Evolutionary conservation across 2,888 invertebrate species (phyloP).

Genomic region (Lingula anatina): DNA sequence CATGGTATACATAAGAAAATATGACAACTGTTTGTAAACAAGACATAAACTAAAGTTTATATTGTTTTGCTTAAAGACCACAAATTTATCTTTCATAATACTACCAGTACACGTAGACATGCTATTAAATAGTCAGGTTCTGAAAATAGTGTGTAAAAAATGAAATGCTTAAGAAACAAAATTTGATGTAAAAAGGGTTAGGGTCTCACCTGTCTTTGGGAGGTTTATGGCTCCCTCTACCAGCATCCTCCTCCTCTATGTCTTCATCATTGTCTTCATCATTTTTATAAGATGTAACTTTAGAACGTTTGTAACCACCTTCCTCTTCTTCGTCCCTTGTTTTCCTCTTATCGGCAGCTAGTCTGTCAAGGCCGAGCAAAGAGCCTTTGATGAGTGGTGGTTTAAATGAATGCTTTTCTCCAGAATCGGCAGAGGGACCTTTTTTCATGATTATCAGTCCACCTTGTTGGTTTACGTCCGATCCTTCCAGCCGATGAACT

Average conservation of each 20-base stretch:
- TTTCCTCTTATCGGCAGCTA: slow-evolving; percentile 50
- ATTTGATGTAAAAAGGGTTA: too few species aligned
- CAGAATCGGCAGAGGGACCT: slow-evolving; percentile 17
- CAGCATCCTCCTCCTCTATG: neutral
- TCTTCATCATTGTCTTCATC: slow-evolving; percentile 24
- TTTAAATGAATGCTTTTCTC: slow-evolving; percentile 22
- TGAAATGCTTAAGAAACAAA: too few species aligned
- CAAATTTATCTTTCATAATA: too few species aligned
- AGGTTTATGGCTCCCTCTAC: slow-evolving; percentile 5
- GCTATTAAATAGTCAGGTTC: too few species aligned
- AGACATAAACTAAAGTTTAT: too few species aligned
- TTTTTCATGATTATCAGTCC: slow-evolving; percentile 51
- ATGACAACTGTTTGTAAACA: too few species aligned
- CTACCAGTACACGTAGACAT: too few species aligned
- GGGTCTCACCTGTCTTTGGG: slow-evolving; percentile 13
- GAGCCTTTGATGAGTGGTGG: slow-evolving; percentile 34
- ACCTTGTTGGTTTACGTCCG: slow-evolving; percentile 34
- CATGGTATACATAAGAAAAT: too few species aligned
- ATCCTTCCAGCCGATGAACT: slow-evolving; percentile 48
- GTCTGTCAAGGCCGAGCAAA: slow-evolving; percentile 50
- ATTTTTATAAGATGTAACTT: slow-evolving; percentile 34
- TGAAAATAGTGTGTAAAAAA: too few species aligned
- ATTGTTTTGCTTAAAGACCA: too few species aligned
- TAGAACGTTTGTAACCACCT: slow-evolving; percentile 30
- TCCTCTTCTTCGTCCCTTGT: slow-evolving; percentile 14